Evolutionary conservation across 2,888 invertebrate genomes (phyloP).

Genomic region (Deilephila porcellus): DNA sequence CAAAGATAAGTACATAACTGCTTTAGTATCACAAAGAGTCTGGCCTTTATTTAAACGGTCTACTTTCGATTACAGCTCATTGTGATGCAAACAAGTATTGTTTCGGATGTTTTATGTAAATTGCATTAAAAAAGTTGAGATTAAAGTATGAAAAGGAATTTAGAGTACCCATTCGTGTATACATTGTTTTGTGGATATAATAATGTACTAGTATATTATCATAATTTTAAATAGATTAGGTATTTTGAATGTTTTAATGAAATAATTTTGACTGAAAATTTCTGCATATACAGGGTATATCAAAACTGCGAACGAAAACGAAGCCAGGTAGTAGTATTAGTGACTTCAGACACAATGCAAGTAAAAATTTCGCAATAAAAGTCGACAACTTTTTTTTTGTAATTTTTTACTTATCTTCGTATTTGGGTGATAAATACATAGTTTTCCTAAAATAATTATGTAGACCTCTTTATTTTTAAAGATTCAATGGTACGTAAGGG

Average conservation of each 20-base stretch:
- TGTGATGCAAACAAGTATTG: slow-evolving; percentile 47
- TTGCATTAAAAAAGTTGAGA: slow-evolving; percentile 25
- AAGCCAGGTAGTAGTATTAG: no score
- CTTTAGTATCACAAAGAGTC: slow-evolving; percentile 22
- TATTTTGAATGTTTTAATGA: background rate
- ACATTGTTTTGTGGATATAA: background rate
- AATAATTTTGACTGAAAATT: background rate
- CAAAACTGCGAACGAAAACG: no score
- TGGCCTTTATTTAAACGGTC: slow-evolving; percentile 45
- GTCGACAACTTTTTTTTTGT: no score
- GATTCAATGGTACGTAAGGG: no score
- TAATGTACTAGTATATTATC: background rate
- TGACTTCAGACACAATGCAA: no score
- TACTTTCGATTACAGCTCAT: slow-evolving; percentile 46
- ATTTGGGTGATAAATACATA: no score
- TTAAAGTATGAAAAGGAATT: slow-evolving; percentile 6
- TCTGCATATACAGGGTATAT: no score
- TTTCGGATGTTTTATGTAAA: slow-evolving; percentile 35
- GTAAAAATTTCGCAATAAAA: no score
- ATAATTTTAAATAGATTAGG: no score
- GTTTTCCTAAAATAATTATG: no score
- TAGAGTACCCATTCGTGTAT: background rate
- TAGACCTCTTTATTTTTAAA: no score
- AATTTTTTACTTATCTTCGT: no score
- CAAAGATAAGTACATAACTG: background rate